phyloP scores from a whole-genome alignment of 2,888 invertebrate species.

The Diarsia brunnea region DNA sequence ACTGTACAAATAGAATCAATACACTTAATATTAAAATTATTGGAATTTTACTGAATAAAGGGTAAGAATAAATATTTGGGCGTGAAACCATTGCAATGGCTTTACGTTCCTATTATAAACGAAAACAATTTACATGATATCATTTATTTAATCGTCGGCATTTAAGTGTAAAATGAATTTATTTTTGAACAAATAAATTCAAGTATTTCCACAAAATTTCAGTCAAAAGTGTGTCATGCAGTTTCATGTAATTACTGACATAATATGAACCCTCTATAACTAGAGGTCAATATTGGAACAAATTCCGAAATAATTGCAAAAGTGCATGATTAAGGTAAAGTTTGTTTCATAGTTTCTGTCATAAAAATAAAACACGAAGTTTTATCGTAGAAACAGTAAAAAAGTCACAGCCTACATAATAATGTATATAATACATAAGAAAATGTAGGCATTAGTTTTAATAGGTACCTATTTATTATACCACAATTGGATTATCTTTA shows the following conservation, averaged over 20 bases:
- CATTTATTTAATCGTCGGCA: not conserved
- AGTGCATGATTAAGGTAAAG: not conserved
- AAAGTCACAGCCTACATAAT: slow-evolving; percentile 4
- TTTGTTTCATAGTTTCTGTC: not conserved
- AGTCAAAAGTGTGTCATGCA: not conserved
- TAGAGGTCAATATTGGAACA: not conserved
- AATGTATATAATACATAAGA: not conserved
- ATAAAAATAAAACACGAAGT: not conserved
- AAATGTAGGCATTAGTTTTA: not conserved
- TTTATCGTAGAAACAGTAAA: not conserved
- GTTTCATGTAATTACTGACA: not conserved
- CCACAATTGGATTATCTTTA: not conserved
- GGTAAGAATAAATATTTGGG: too few relatives aligned
- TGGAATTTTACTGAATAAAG: too few relatives aligned
- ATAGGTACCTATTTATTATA: not conserved
- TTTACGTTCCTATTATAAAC: not conserved
- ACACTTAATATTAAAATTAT: too few relatives aligned
- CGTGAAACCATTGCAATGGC: too few relatives aligned
- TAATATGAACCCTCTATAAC: not conserved
- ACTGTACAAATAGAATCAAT: too few relatives aligned
- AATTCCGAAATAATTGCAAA: not conserved
- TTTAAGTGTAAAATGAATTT: not conserved
- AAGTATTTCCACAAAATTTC: not conserved
- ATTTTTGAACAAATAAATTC: not conserved
- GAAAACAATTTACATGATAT: not conserved